A percentile compares a stretch with the other conserved stretches of the same genome.
Conservation (phyloP, 2,113 vertebrate genomes). For the Aegithalos caudatus region DNA sequence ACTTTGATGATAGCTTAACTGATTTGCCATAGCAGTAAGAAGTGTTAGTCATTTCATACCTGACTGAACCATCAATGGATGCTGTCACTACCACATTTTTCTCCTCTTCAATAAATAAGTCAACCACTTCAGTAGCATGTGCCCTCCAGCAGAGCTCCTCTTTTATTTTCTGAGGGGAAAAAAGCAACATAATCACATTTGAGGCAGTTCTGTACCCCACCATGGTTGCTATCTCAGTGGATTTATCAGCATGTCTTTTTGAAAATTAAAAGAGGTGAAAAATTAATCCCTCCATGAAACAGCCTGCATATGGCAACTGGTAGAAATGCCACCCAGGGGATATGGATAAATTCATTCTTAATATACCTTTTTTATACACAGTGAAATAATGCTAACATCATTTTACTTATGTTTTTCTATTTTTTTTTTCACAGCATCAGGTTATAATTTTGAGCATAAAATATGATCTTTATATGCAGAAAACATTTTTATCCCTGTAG, state of each 20-base stretch:
- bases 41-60: constrained; percentile 35
- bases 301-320: not conserved
- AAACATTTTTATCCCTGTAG: not conserved
- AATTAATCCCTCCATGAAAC: not conserved
- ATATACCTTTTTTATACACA: not conserved
- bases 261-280: not conserved
- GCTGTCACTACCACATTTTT: constrained; percentile 67
- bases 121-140: constrained; percentile 63
- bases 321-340: not conserved
- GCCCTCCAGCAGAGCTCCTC: constrained; percentile 70
- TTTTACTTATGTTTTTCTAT: not conserved
- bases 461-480: not conserved
- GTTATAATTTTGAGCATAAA: not conserved
- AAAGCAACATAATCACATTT: not conserved
- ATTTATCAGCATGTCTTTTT: not conserved
- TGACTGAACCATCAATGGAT: constrained; percentile 70
- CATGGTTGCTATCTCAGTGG: not conserved
- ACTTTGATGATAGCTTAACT: not conserved
- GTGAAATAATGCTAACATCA: not conserved
- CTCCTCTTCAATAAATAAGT: constrained; percentile 61
- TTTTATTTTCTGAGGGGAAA: constrained; percentile 57
- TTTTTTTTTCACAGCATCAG: not conserved
- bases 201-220: not conserved
- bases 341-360: not conserved
- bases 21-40: not conserved